Base-by-base conservation (phyloP, 1,140 invertebrate species). In the Brachionus paranguensis region DNA sequence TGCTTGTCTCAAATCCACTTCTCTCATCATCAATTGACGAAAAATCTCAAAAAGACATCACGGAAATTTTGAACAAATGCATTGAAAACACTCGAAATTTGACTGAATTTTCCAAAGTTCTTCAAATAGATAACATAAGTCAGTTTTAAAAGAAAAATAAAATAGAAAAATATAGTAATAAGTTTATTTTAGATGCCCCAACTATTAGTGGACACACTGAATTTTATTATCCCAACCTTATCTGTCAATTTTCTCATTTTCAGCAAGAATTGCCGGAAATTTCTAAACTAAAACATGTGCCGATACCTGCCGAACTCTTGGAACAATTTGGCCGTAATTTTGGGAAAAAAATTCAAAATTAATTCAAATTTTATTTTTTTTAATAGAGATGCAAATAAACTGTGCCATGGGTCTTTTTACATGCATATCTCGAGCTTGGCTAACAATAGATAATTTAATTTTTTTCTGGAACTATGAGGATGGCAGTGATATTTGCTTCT, bases 391-490 rank as follows among this genome's bases (percentile, higher is more conserved):
- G 91, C 95, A 96, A 89, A 95, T 94, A 86, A 95, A 96, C 87
- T 97, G 95, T 88, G 93, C 94, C 90, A 97, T 98, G 94, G 97
- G 97, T 6, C 89, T 98, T 6, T 97, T 99, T 90, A 94, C 96
- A 83, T 95, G 97, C 88, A 97, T 99, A 86, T 93, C 93, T 33
- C 91, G 97, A 87, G 96, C 96, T 0, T 99, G 96, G 96, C 89
- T 99, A 20, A 95, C 96, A 29, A 95, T 99, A 87, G 97, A 99
- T 87, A 97, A 94, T 87, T 95, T 98, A 90, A 95, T 99, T 86
- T 99, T 97, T 91, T 92, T 98, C 1, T 98, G 96, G 96, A 93
- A 94, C 55, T 97, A 95, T 91, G 94, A 96, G 89, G 93, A 95
- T 91, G 93, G 93, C 3, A 81, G 55, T 64, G 78, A 81, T 2